Conservation (phyloP, 1,140 invertebrate genomes). For the Drosophila bipectinata region DNA sequence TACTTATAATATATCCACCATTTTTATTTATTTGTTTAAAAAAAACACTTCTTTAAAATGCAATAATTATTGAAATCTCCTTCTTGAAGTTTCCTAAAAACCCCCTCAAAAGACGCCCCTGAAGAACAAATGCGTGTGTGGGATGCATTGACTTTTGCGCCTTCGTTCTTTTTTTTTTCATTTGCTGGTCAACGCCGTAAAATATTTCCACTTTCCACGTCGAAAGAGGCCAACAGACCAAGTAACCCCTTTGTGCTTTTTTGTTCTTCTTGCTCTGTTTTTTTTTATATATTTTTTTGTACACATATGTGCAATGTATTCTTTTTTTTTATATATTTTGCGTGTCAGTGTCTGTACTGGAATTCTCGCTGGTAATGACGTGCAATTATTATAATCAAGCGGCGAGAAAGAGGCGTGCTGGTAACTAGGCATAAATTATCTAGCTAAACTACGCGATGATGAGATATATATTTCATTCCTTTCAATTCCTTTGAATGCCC, state of each 20-base stretch:
- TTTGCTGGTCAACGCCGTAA: slow-evolving; percentile 32
- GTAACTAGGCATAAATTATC: slow-evolving; percentile 46
- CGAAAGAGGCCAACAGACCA: slow-evolving; percentile 15
- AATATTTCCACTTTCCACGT: slow-evolving; percentile 33
- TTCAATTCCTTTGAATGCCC: slow-evolving; percentile 6
- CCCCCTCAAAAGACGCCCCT: neutral
- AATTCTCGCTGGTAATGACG: slow-evolving; percentile 14
- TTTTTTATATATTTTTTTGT: neutral
- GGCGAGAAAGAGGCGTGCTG: slow-evolving; percentile 28
- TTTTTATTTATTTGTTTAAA: too few species aligned
- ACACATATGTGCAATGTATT: neutral
- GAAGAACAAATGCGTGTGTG: neutral
- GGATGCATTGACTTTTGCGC: slow-evolving; percentile 40
- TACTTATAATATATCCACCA: too few species aligned
- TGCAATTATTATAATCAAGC: slow-evolving; percentile 50
- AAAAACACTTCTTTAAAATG: too few species aligned
- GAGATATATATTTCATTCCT: slow-evolving; percentile 12
- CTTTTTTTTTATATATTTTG: neutral
- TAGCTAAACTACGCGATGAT: neutral
- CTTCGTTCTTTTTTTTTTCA: slow-evolving; percentile 9
- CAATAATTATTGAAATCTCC: too few species aligned
- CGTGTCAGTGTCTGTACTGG: neutral
- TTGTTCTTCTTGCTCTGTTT: neutral
- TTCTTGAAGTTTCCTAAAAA: neutral
- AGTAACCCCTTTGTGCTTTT: neutral